A percentile compares a stretch with the other conserved stretches of the same genome.
Evolutionary conservation across 1,140 invertebrate species (phyloP).

Genomic region (Drosophila lacertosa): DNA sequence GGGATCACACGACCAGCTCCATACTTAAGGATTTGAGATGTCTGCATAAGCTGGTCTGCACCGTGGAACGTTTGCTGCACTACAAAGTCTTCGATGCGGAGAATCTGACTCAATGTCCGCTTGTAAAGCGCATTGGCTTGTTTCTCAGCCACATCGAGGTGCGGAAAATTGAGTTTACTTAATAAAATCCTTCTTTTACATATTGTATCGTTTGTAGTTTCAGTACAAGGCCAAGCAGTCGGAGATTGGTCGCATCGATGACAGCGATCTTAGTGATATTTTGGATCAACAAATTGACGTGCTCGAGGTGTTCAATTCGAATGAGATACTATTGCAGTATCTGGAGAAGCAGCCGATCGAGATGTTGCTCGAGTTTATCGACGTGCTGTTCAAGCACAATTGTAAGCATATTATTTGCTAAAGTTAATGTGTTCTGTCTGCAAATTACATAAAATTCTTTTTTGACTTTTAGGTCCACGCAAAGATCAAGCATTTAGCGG

Average conservation of each 20-base stretch:
- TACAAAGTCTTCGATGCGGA: conserved; percentile 71
- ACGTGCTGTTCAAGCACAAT: conserved; percentile 43
- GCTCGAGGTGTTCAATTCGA: conserved; percentile 58
- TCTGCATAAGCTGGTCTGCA: conserved; percentile 54
- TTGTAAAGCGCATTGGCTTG: conserved; percentile 75
- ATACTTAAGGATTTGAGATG: conserved; percentile 55
- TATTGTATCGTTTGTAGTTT: conserved; percentile 35
- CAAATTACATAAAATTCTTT: background rate
- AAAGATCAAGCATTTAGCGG: conserved; percentile 29
- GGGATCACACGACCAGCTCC: conserved; percentile 32
- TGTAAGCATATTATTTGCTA: no score
- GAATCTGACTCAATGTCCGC: conserved; percentile 54
- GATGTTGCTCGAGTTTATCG: conserved; percentile 67
- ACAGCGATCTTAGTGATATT: conserved; percentile 53
- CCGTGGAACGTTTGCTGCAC: conserved; percentile 63
- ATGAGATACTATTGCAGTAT: conserved; percentile 46
- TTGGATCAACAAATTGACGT: conserved; percentile 48
- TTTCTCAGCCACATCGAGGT: conserved; percentile 74
- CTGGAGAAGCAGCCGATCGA: conserved; percentile 71
- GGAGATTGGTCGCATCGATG: conserved; percentile 16
- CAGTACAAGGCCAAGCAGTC: conserved; percentile 45
- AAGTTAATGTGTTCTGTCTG: no score
- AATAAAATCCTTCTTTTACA: background rate
- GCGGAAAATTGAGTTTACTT: background rate
- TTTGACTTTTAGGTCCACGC: conserved; percentile 26